A percentile compares a stretch with the other conserved stretches of the same genome.
phyloP scores from a whole-genome alignment of 2,113 vertebrate genomes.

The Capricornis sumatraensis region DNA sequence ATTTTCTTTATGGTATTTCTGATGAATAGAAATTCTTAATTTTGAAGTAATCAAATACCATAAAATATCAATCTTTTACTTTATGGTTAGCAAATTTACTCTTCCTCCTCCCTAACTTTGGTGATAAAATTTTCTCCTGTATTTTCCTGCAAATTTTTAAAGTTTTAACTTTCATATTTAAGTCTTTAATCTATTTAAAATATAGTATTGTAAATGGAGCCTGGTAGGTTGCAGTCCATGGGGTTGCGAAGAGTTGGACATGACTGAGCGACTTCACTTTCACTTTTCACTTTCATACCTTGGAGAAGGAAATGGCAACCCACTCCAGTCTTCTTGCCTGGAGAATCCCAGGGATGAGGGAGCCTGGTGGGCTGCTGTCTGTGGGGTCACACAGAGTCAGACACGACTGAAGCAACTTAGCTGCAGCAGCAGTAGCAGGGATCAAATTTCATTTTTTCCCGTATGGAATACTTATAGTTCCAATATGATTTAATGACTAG shows the following conservation, averaged over 20 bases:
- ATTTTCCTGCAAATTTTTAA: background rate
- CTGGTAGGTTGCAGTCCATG: too few species aligned
- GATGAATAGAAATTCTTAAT: conserved; percentile 10
- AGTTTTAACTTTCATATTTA: background rate
- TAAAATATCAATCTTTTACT: background rate
- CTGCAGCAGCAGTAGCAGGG: background rate
- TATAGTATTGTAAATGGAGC: background rate
- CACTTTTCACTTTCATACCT: too few species aligned
- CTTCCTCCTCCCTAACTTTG: background rate
- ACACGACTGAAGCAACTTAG: too few species aligned
- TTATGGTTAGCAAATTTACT: conserved; percentile 2
- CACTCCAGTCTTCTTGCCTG: too few species aligned
- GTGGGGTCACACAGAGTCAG: too few species aligned
- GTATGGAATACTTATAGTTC: background rate
- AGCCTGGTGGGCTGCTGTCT: too few species aligned
- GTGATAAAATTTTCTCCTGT: background rate
- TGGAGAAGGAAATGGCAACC: too few species aligned
- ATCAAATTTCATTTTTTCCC: background rate
- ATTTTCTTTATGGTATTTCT: background rate
- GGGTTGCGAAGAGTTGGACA: too few species aligned
- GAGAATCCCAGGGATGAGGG: too few species aligned
- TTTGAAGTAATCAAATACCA: background rate
- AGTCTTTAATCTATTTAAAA: background rate
- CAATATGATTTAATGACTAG: background rate
- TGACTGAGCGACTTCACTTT: too few species aligned